phyloP scores from a whole-genome alignment of 2,888 invertebrate species.

The Uropetala carovei region DNA sequence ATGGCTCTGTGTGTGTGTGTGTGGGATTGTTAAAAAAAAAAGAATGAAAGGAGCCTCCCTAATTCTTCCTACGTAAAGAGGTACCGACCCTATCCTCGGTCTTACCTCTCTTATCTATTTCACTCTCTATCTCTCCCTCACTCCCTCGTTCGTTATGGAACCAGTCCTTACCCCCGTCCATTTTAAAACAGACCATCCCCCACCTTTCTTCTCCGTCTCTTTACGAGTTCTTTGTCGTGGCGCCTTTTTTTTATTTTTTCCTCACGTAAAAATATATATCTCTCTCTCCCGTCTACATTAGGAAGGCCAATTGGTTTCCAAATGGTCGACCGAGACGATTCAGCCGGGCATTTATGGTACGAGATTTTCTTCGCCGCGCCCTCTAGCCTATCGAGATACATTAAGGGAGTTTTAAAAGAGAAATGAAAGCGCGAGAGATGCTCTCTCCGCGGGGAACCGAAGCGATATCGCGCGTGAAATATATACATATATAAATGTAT shows the following conservation, averaged over 20 bases:
- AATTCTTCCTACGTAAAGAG: constrained; percentile 28
- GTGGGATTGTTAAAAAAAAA: constrained; percentile 19
- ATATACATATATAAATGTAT: constrained; percentile 2
- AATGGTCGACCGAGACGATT: constrained; percentile 47
- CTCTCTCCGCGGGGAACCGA: neutral
- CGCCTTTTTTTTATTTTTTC: constrained; percentile 12
- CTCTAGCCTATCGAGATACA: constrained; percentile 1
- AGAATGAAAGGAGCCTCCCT: neutral
- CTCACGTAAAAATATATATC: constrained; percentile 23
- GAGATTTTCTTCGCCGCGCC: constrained; percentile 39
- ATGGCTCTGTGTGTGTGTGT: neutral
- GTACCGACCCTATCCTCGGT: neutral
- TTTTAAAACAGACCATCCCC: neutral
- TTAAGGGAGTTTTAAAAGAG: constrained; percentile 22
- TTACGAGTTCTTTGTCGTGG: constrained; percentile 44
- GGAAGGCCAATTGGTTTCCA: constrained; percentile 39
- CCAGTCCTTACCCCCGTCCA: neutral
- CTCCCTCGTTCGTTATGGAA: too few species aligned
- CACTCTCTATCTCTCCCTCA: too few species aligned
- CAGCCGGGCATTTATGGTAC: constrained; percentile 44
- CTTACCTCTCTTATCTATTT: neutral
- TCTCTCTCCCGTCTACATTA: constrained; percentile 30
- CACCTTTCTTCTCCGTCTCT: constrained; percentile 4
- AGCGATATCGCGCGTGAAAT: constrained; percentile 33
- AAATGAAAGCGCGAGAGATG: neutral